Base-by-base conservation (phyloP, 2,113 vertebrate species). In the Siniperca chuatsi region DNA sequence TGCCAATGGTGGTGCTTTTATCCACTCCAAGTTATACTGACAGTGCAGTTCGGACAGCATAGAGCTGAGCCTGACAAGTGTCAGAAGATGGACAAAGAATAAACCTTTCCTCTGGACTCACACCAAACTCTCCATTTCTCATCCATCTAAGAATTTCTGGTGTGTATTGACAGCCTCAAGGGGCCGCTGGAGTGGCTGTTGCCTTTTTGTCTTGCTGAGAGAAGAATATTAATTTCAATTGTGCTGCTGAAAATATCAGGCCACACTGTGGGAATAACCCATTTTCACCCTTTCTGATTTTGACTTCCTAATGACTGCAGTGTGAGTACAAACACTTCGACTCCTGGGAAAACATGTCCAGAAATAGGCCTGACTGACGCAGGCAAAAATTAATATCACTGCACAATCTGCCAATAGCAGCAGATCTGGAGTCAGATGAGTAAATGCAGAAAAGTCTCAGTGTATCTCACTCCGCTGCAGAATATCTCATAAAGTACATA, bases 361-460 rank as follows among this genome's bases (percentile, higher is more conserved):
- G 67, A 78, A 89, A 89, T 80, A 87, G 69, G 10, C 58, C 75
- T 11, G 79, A 80, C 62, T 67, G 79, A 88, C 10, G 48, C 58
- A n/a, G 4, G 54, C 23, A 54, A 33, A 75, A 72, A 76, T 68
- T 5, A 72, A 18, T 23, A 62, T 54, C 61, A 11, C 54, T 29
- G 25, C 40, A 55, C 48, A 18, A 68, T 55, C 64, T 65, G 82
- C 75, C 68, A 25, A 42, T 0, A 50, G 58, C 58, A 60, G 89
- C 86, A 83, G 64, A 71, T 67, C 1, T 66, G 21, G 48, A 78
- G 48, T 75, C 57, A 44, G 68, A 86, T 8, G 8, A 81, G 20
- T 58, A 4, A 44, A 46, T 23, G 35, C 33, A 60, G 33, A 33
- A 20, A 33, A 60, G 55, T 1, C 40, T 40, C 42, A 10, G 42